These are phyloP conservation scores for Lepus americanus DNA, from an alignment of 2,113 vertebrate species.

Conservation along the genomic window DNA sequence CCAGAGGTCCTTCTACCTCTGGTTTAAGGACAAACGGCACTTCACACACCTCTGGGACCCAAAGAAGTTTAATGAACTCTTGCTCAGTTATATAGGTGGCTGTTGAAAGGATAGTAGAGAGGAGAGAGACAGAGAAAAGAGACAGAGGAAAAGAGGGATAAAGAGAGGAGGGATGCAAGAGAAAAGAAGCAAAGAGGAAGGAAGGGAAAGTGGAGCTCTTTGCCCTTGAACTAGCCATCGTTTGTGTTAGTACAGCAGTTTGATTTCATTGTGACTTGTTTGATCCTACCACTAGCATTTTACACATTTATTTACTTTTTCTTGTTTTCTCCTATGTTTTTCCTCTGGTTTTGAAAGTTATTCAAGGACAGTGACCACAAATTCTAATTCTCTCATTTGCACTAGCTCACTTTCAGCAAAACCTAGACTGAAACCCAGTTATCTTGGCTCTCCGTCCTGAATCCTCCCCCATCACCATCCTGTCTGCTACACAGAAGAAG, in stretches of 20 bases:
- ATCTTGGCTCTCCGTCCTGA: constrained; percentile 35
- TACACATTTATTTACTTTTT: not conserved
- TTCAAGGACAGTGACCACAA: not conserved
- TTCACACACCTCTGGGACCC: constrained; percentile 15
- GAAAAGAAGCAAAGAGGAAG: not conserved
- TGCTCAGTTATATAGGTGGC: not conserved
- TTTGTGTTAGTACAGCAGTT: not conserved
- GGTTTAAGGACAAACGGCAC: not conserved
- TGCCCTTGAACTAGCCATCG: not conserved
- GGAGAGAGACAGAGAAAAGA: not conserved
- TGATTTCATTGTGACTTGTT: constrained; percentile 14
- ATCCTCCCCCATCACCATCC: not conserved
- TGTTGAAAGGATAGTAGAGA: not conserved
- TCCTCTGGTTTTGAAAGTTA: constrained; percentile 29
- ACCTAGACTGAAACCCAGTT: constrained; percentile 40
- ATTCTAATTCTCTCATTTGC: not conserved
- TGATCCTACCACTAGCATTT: not conserved
- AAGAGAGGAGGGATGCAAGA: not conserved
- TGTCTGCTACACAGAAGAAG: constrained; percentile 61
- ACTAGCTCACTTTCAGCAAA: constrained; percentile 48
- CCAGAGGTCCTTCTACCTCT: not conserved
- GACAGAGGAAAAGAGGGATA: not conserved
- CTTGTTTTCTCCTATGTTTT: not conserved
- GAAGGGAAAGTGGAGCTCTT: not conserved
- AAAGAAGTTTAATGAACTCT: constrained; percentile 8